Percentiles rank a stretch among this genome's conserved stretches.
These are phyloP conservation scores for Orchesella cincta DNA, from an alignment of 1,140 invertebrate species.

Conservation along the genomic window DNA sequence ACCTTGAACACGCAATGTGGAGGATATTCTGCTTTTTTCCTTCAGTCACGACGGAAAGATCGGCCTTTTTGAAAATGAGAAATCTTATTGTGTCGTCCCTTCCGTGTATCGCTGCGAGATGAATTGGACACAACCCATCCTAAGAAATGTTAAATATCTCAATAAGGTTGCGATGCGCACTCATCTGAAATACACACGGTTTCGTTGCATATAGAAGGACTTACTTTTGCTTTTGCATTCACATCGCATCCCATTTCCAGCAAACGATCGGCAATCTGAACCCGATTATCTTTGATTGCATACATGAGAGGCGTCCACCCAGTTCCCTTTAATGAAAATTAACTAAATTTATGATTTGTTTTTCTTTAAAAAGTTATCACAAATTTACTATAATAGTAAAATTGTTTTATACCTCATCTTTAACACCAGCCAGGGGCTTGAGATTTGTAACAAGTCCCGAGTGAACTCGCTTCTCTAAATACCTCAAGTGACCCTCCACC, in stretches of 20 bases:
- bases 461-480: background rate
- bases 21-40: slow-evolving; percentile 77
- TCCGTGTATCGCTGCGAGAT: background rate
- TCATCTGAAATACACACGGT: too few species aligned
- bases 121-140: background rate
- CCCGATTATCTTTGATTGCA: slow-evolving; percentile 90
- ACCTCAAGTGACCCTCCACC: background rate
- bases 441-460: background rate
- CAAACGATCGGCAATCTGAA: slow-evolving; percentile 82
- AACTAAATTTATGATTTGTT: too few species aligned
- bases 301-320: slow-evolving; percentile 94
- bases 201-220: background rate
- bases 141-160: too few species aligned
- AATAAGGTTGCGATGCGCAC: too few species aligned
- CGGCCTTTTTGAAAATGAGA: slow-evolving; percentile 9
- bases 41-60: background rate
- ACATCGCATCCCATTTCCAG: slow-evolving; percentile 90
- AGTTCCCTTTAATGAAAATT: too few species aligned
- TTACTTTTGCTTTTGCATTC: slow-evolving; percentile 70
- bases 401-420: slow-evolving; percentile 9
- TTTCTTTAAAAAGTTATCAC: slow-evolving; percentile 66
- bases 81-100: slow-evolving; percentile 8
- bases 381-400: too few species aligned
- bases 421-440: background rate
- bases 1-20: slow-evolving; percentile 83